A percentile compares a stretch with the other conserved stretches of the same genome.
Conservation (phyloP, 2,888 invertebrate species). For the Anorthoa munda region DNA sequence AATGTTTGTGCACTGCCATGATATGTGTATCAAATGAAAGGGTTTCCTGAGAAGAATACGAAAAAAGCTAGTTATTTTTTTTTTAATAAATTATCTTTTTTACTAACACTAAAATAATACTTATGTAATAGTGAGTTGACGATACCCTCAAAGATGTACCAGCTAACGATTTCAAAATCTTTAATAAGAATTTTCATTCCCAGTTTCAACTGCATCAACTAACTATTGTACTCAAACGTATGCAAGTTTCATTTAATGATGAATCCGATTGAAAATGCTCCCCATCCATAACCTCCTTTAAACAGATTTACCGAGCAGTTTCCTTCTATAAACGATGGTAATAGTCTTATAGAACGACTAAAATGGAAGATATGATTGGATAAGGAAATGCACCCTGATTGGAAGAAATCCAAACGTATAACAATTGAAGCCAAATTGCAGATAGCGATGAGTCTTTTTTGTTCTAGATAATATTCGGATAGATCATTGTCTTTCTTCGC, state of each 20-base stretch:
- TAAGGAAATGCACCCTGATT: conserved; percentile 52
- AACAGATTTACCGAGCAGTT: conserved; percentile 51
- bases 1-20: too few species aligned
- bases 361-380: conserved; percentile 53
- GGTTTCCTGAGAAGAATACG: too few species aligned
- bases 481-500: conserved; percentile 13
- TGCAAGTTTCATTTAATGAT: conserved; percentile 31
- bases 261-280: conserved; percentile 41
- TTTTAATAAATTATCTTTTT: too few species aligned
- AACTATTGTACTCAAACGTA: conserved; percentile 30
- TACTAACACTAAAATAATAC: too few species aligned
- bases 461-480: conserved; percentile 16
- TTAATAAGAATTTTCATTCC: neutral
- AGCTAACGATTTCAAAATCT: neutral
- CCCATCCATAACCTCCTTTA: conserved; percentile 21
- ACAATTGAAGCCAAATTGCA: conserved; percentile 56
- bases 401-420: conserved; percentile 56
- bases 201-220: conserved; percentile 2
- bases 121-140: too few species aligned
- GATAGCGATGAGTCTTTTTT: conserved; percentile 48
- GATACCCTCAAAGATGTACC: neutral
- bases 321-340: conserved; percentile 34
- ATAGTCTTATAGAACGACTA: conserved; percentile 37
- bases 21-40: too few species aligned
- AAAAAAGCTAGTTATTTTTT: too few species aligned